Evolutionary conservation across 2,888 invertebrate species (phyloP).

Genomic region (Hydrotaea diabolus): DNA sequence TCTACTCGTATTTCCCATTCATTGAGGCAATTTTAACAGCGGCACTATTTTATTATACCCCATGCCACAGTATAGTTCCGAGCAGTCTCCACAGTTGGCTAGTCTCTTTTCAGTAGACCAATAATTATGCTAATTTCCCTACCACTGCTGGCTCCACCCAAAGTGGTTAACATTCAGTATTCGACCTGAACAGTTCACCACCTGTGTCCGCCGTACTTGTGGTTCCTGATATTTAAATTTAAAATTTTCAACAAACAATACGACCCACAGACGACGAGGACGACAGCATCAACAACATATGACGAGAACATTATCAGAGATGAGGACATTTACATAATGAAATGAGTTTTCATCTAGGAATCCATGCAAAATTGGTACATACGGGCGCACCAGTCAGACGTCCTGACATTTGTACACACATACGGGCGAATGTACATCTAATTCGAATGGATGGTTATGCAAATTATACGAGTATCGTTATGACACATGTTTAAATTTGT

Average conservation of each 20-base stretch:
- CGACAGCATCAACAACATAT: neutral
- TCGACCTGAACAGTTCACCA: neutral
- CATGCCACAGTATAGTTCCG: too few relatives aligned
- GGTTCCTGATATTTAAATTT: neutral
- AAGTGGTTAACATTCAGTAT: too few relatives aligned
- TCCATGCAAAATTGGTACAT: neutral
- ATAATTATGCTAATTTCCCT: too few relatives aligned
- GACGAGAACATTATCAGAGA: neutral
- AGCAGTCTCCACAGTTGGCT: too few relatives aligned
- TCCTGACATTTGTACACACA: too few relatives aligned
- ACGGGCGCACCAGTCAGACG: too few relatives aligned
- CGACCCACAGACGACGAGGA: neutral
- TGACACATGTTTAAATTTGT: conserved; percentile 24
- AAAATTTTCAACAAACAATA: conserved; percentile 2
- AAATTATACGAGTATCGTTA: conserved; percentile 5
- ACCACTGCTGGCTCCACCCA: too few relatives aligned
- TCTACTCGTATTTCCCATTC: too few relatives aligned
- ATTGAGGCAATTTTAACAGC: too few relatives aligned
- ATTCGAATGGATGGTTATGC: neutral
- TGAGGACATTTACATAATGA: conserved; percentile 48
- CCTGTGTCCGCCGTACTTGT: neutral
- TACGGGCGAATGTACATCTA: too few relatives aligned
- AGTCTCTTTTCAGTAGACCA: too few relatives aligned
- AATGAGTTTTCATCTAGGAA: conserved; percentile 37
- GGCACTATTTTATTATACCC: too few relatives aligned